Conservation (phyloP, 2,888 invertebrate genomes). For the Tinea semifulvella region DNA sequence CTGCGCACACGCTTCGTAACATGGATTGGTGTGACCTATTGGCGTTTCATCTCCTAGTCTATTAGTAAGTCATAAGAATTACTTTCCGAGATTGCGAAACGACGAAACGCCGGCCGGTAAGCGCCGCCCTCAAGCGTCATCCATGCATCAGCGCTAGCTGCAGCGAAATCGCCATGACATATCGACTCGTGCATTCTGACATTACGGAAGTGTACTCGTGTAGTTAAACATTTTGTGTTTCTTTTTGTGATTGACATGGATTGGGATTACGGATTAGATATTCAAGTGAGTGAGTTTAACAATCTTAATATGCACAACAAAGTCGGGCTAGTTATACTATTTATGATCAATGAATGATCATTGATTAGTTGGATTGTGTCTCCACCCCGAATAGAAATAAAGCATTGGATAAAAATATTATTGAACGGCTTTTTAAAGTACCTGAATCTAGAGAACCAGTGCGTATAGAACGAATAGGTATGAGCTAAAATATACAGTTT, state of each 20-base stretch:
- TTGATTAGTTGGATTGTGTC: too few species aligned
- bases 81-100: slow-evolving; percentile 1
- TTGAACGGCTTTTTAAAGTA: too few species aligned
- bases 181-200: slow-evolving; percentile 1
- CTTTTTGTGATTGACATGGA: slow-evolving; percentile 2
- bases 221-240: slow-evolving; percentile 5
- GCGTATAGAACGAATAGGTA: too few species aligned
- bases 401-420: too few species aligned
- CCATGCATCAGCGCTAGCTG: neutral
- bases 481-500: too few species aligned
- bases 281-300: slow-evolving; percentile 10
- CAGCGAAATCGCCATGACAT: neutral
- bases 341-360: too few species aligned
- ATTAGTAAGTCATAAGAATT: slow-evolving; percentile 12
- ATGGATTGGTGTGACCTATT: slow-evolving; percentile 30
- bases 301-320: too few species aligned
- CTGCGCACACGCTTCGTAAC: slow-evolving; percentile 48
- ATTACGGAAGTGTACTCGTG: slow-evolving; percentile 1
- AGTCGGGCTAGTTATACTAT: too few species aligned
- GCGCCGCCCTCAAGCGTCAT: neutral
- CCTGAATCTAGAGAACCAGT: too few species aligned
- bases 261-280: neutral
- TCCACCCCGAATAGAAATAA: too few species aligned
- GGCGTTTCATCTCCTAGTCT: slow-evolving; percentile 5
- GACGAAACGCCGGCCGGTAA: slow-evolving; percentile 6